Percentiles rank a stretch among this genome's conserved stretches.
These are phyloP conservation scores for Pinna nobilis DNA, from an alignment of 1,140 invertebrate species.

Conservation along the genomic window DNA sequence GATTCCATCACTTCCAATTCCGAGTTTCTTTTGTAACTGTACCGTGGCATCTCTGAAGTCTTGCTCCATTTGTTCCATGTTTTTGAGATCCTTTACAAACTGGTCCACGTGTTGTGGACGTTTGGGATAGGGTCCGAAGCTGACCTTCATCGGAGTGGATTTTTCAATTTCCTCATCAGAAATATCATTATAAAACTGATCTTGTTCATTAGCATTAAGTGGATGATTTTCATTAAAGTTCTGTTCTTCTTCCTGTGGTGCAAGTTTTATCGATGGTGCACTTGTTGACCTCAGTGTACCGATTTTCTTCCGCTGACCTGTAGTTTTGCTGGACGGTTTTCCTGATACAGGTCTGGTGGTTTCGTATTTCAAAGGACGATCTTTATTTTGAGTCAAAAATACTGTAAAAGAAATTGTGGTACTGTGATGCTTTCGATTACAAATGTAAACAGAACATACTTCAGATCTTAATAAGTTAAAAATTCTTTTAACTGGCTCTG, in stretches of 20 bases:
- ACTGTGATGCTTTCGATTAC: neutral
- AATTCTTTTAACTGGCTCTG: no score
- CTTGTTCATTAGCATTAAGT: neutral
- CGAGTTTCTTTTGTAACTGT: conserved; percentile 38
- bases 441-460: neutral
- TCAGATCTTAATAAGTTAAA: no score
- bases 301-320: conserved; percentile 8
- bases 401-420: conserved; percentile 19
- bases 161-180: conserved; percentile 18
- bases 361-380: conserved; percentile 43
- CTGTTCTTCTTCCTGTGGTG: neutral
- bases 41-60: conserved; percentile 37
- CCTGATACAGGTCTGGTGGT: conserved; percentile 33
- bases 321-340: conserved; percentile 8
- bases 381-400: conserved; percentile 38
- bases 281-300: conserved; percentile 17
- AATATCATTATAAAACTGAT: no score
- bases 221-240: neutral
- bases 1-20: conserved; percentile 33
- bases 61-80: conserved; percentile 41
- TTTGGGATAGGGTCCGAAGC: conserved; percentile 22
- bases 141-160: conserved; percentile 16
- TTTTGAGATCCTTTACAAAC: conserved; percentile 36
- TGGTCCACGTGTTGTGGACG: conserved; percentile 35
- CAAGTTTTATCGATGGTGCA: neutral